Evolutionary conservation across 92 coral and sea anemone species (phyloP), one percentile per base, ranked within the genome.

Genomic region (Hydrozoanthus gracilis): DNA sequence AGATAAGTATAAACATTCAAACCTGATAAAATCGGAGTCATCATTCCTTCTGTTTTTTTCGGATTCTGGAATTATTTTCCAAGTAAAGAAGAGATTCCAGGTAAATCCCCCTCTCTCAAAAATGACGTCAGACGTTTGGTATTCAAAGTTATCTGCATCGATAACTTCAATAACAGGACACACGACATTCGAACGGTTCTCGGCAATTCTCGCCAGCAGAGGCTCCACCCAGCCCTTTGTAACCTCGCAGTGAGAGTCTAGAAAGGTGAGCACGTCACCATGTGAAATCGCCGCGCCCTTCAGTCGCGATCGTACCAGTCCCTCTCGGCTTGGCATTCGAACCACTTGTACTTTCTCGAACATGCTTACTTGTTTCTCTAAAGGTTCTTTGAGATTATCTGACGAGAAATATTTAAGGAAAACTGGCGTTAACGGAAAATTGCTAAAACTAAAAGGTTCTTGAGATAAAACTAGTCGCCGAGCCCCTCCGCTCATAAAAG

Each of bases 141-240:
- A 95, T 44, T 91, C 83, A 78, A 95, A 95, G 60, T 91, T 95
- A 67, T 95, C 98, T 3, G 98, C 95, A 71, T 89, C 90, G 10
- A 95, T 93, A 67, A 95, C 98, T 75, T 95, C 98, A 48, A 95
- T 95, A 8, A 95, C 98, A 11, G 98, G 98, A 61, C 98, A 95
- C 11, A 95, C 98, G 10, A 95, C 98, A 54, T 95, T 95, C 62
- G 89, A 51, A 6, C 88, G 95, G 72, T 93, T 90, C 54, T 90
- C 91, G 11, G 98, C 98, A 52, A 95, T 95, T 45, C 98, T 88
- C 47, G 91, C 94, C 85, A 95, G 73, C 7, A 95, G 91, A 10
- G 98, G 98, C 86, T 95, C 98, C 12, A 95, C 46, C 98, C 98
- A 95, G n/a, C 94, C 98, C 49, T 89, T 91, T 54, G 98, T 95